Evolutionary conservation across 2,888 invertebrate species (phyloP).

Genomic region (Agrilus mali): DNA sequence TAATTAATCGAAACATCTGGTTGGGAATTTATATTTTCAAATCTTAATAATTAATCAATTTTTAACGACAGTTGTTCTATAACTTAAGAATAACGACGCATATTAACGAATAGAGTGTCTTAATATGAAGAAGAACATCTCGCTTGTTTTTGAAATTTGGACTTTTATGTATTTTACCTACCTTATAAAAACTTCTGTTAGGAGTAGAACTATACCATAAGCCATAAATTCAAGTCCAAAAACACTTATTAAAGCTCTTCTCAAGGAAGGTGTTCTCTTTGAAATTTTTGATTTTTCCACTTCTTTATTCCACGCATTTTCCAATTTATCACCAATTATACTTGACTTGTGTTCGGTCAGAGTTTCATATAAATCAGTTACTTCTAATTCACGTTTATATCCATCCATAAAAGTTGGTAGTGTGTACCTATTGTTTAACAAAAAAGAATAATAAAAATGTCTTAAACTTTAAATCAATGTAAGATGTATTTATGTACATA

Average conservation of each 20-base stretch:
- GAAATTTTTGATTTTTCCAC: conserved; percentile 31
- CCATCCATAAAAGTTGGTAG: conserved; percentile 56
- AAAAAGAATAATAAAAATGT: too few relatives aligned
- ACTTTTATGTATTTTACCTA: conserved; percentile 22
- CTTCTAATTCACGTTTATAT: conserved; percentile 50
- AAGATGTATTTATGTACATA: too few relatives aligned
- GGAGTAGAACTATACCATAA: conserved; percentile 49
- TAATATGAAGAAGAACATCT: too few relatives aligned
- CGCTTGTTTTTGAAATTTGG: neutral
- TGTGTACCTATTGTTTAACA: conserved; percentile 44
- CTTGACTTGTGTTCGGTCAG: conserved; percentile 56
- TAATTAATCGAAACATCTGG: too few relatives aligned
- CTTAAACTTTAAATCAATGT: too few relatives aligned
- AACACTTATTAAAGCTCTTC: conserved; percentile 44
- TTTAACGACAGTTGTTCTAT: too few relatives aligned
- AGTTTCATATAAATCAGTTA: conserved; percentile 52
- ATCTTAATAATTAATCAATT: too few relatives aligned
- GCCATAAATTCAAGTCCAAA: conserved; percentile 48
- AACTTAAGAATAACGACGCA: too few relatives aligned
- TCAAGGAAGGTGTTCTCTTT: conserved; percentile 44
- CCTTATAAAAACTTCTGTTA: conserved; percentile 46
- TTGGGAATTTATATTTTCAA: too few relatives aligned
- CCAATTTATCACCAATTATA: conserved; percentile 48
- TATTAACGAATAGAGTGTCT: too few relatives aligned
- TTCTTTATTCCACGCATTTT: conserved; percentile 49